Conservation (phyloP, 2,888 invertebrate genomes). For the Itoplectis maculator region DNA sequence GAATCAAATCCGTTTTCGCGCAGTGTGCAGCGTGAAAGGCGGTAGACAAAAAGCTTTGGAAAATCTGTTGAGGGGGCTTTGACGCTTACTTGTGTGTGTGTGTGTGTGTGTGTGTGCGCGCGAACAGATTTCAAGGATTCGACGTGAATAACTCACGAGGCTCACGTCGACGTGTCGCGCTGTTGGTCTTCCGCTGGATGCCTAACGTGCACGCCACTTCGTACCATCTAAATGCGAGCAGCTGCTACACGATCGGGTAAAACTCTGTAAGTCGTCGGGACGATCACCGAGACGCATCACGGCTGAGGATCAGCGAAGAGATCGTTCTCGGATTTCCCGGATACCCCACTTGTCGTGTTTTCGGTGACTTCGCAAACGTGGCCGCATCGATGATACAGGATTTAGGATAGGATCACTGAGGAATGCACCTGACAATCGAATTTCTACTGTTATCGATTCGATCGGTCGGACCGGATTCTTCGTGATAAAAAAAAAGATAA, state of each 20-base stretch:
- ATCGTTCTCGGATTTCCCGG: conserved; percentile 13
- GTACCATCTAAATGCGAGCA: conserved; percentile 29
- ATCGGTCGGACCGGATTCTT: no score
- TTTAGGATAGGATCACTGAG: no score
- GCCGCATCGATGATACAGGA: no score
- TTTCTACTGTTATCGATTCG: no score
- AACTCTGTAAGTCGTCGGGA: conserved; percentile 48
- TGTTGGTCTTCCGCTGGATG: conserved; percentile 13
- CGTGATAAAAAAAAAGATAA: no score
- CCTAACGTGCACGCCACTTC: neutral
- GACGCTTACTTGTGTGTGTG: no score
- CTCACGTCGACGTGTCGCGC: conserved; percentile 9
- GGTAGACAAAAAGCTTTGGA: conserved; percentile 70
- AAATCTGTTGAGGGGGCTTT: conserved; percentile 64
- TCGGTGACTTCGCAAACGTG: neutral
- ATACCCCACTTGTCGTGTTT: neutral
- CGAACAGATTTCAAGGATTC: conserved; percentile 65
- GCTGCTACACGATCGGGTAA: conserved; percentile 15
- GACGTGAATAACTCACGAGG: conserved; percentile 63
- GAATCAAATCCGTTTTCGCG: conserved; percentile 70
- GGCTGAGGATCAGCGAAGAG: conserved; percentile 47
- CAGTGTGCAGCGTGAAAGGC: conserved; percentile 53
- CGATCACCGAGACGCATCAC: conserved; percentile 63
- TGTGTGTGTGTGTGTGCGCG: no score
- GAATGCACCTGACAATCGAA: no score